phyloP scores from a whole-genome alignment of 2,797 vertebrate species.

The Novumbra hubbsi region DNA sequence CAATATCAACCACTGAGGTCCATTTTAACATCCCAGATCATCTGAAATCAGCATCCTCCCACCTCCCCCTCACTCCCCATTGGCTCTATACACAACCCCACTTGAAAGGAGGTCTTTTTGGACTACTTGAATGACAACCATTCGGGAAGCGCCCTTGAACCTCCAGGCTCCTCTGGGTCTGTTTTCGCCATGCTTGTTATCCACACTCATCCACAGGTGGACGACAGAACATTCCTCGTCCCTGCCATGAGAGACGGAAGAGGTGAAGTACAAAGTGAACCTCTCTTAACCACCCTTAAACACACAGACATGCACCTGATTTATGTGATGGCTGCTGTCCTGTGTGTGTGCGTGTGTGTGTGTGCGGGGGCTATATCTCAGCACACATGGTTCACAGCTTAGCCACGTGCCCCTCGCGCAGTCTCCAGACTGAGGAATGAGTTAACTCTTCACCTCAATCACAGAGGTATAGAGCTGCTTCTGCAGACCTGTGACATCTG shows the following conservation, averaged over 20 bases:
- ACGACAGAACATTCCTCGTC: slow-evolving; percentile 37
- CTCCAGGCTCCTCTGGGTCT: slow-evolving; percentile 6
- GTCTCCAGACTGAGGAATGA: background rate
- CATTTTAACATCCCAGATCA: slow-evolving; percentile 30
- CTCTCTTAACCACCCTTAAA: slow-evolving; percentile 11
- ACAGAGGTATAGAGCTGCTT: background rate
- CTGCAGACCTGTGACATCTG: slow-evolving; percentile 4
- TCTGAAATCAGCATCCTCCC: slow-evolving; percentile 12
- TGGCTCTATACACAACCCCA: background rate
- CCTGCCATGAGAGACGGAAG: slow-evolving; percentile 35
- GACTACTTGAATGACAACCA: background rate
- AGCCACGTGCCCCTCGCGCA: slow-evolving; percentile 21
- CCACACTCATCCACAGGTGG: slow-evolving; percentile 42
- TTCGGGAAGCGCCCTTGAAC: background rate
- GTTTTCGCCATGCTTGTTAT: slow-evolving; percentile 35
- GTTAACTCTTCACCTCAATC: slow-evolving; percentile 5
- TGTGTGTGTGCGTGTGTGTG: slow-evolving; percentile 37
- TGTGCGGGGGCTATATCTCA: slow-evolving; percentile 32
- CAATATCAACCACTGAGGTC: slow-evolving; percentile 27
- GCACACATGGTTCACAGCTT: slow-evolving; percentile 47
- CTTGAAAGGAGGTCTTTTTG: background rate
- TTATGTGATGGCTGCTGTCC: slow-evolving; percentile 36
- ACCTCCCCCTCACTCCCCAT: slow-evolving; percentile 11
- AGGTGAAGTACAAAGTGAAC: slow-evolving; percentile 29
- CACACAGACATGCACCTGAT: slow-evolving; percentile 31